phyloP scores from a whole-genome alignment of 2,888 invertebrate genomes.

The Drepana falcataria region DNA sequence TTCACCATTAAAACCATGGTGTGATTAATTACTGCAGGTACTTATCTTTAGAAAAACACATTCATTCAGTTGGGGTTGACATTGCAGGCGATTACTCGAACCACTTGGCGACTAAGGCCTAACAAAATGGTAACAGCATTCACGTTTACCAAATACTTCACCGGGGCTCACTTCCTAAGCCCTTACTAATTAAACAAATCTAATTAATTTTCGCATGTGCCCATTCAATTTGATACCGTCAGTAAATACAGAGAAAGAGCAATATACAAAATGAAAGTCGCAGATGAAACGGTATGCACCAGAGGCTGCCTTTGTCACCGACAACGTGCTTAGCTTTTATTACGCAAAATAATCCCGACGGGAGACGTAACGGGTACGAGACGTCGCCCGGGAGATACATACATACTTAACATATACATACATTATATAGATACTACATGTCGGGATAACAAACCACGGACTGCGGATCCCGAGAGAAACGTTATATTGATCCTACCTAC shows the following conservation, averaged over 20 bases:
- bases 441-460: not conserved
- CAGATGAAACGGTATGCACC: not conserved
- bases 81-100: no score
- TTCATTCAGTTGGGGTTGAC: no score
- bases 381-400: not conserved
- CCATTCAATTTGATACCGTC: no score
- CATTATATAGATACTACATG: not conserved
- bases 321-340: slow-evolving; percentile 31
- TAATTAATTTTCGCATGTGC: no score
- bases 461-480: not conserved
- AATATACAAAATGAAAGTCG: not conserved
- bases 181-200: no score
- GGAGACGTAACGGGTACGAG: slow-evolving; percentile 2
- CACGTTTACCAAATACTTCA: no score
- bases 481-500: not conserved
- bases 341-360: slow-evolving; percentile 21
- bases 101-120: no score
- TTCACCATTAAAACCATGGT: no score
- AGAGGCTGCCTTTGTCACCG: slow-evolving; percentile 21
- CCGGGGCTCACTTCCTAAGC: no score
- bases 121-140: no score
- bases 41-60: no score
- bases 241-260: not conserved
- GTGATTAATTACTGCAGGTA: no score
- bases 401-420: not conserved